Evolutionary conservation across 2,797 vertebrate genomes (phyloP).

Genomic region (Gallinago stenura): DNA sequence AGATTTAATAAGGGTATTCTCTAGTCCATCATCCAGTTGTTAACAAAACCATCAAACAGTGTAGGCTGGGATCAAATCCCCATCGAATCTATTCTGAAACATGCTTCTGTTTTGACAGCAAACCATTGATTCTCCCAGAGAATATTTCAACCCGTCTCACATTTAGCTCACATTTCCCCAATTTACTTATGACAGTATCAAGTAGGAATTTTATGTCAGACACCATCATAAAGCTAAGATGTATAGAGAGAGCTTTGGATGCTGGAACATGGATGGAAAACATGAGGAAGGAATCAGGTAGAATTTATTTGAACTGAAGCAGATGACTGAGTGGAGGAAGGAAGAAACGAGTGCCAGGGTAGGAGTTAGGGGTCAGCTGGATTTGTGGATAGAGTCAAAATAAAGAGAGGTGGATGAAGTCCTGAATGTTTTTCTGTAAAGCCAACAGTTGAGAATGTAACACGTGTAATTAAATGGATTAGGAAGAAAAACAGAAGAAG

Average conservation of each 20-base stretch:
- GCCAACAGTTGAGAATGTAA: neutral
- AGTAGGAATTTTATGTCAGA: conserved; percentile 5
- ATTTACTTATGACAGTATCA: neutral
- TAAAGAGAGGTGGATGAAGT: neutral
- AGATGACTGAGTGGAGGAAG: neutral
- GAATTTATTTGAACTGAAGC: neutral
- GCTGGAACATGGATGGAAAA: neutral
- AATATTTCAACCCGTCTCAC: conserved; percentile 42
- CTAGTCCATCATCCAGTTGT: conserved; percentile 24
- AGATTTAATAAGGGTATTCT: conserved; percentile 45
- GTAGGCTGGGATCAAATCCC: conserved; percentile 28
- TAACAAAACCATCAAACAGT: conserved; percentile 17
- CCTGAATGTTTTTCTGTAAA: neutral
- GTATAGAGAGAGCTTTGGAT: neutral
- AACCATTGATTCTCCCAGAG: conserved; percentile 44
- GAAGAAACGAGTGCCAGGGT: neutral
- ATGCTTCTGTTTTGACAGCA: conserved; percentile 53
- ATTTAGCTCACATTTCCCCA: conserved; percentile 10
- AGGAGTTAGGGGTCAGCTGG: neutral
- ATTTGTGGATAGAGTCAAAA: neutral
- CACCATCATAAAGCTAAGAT: neutral
- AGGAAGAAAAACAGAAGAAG: neutral
- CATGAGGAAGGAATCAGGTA: neutral
- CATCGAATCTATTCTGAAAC: neutral
- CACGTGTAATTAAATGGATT: neutral